A percentile compares a stretch with the other conserved stretches of the same genome.
Conservation (phyloP, 2,113 vertebrate genomes). For the Pleuronectes platessa region DNA sequence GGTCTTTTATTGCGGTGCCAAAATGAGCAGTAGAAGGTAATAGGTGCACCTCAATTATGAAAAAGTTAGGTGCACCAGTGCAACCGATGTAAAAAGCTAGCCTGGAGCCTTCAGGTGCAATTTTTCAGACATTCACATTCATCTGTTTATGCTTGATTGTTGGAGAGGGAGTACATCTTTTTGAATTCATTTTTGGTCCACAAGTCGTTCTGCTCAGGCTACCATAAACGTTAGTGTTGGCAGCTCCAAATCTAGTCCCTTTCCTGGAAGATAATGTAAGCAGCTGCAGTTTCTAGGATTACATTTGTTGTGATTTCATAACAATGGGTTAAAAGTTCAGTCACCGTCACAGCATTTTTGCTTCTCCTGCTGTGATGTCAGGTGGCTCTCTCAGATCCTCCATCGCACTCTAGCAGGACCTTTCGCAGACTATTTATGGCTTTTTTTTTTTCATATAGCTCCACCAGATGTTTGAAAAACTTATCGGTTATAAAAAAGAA, state of each 20-base stretch:
- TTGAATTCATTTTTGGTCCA: slow-evolving; percentile 5
- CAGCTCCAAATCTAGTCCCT: neutral
- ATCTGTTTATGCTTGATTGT: slow-evolving; percentile 1
- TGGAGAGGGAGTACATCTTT: neutral
- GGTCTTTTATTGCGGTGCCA: too few species aligned
- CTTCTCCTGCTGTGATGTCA: slow-evolving; percentile 9
- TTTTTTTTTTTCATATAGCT: neutral
- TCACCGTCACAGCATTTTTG: neutral
- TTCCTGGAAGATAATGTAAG: slow-evolving; percentile 4
- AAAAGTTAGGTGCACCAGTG: too few species aligned
- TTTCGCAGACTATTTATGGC: neutral
- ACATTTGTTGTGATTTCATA: slow-evolving; percentile 28
- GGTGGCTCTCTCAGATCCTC: slow-evolving; percentile 4
- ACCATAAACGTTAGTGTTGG: neutral
- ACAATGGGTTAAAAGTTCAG: slow-evolving; percentile 5
- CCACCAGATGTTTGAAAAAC: slow-evolving; percentile 2
- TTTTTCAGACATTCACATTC: neutral
- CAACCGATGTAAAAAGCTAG: too few species aligned
- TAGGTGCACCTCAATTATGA: too few species aligned
- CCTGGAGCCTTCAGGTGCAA: too few species aligned
- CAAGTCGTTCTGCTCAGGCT: neutral
- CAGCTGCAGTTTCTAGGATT: slow-evolving; percentile 8
- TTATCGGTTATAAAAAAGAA: neutral
- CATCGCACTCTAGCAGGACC: neutral
- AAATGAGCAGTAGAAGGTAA: too few species aligned